Percentiles rank a stretch among this genome's conserved stretches.
These are phyloP conservation scores for Oreochromis tanganicae DNA, from an alignment of 2,113 vertebrate species.

Conservation along the genomic window DNA sequence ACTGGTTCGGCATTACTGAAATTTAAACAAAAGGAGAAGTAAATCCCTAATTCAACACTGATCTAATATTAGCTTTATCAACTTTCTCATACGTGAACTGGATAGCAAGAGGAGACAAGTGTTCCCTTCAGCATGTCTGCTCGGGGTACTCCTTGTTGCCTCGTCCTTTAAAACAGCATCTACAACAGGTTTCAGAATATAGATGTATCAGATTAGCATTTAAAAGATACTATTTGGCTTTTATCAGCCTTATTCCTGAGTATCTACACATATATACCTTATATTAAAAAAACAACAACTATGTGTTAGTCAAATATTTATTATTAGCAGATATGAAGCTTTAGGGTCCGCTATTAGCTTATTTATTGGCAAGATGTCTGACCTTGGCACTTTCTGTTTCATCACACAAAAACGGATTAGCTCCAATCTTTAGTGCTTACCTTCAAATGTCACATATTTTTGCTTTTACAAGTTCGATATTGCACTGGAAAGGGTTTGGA, in stretches of 20 bases:
- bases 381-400: not conserved
- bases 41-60: constrained; percentile 58
- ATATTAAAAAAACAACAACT: not conserved
- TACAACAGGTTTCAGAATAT: not conserved
- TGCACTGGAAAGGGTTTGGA: not conserved
- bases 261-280: not conserved
- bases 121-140: constrained; percentile 29
- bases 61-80: constrained; percentile 34
- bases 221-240: not conserved
- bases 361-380: not conserved
- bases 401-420: not conserved
- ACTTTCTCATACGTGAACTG: not conserved
- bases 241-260: constrained; percentile 30
- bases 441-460: not conserved
- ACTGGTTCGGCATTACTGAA: constrained; percentile 29
- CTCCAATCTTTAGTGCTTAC: not conserved
- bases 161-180: not conserved
- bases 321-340: not conserved
- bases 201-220: not conserved
- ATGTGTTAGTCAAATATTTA: not conserved
- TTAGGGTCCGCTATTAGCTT: not conserved
- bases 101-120: constrained; percentile 49
- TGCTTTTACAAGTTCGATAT: not conserved
- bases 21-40: constrained; percentile 7
- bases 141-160: not conserved